These are phyloP conservation scores for Diplogasteroides magnus DNA, from an alignment of 1,140 invertebrate species.

Conservation along the genomic window DNA sequence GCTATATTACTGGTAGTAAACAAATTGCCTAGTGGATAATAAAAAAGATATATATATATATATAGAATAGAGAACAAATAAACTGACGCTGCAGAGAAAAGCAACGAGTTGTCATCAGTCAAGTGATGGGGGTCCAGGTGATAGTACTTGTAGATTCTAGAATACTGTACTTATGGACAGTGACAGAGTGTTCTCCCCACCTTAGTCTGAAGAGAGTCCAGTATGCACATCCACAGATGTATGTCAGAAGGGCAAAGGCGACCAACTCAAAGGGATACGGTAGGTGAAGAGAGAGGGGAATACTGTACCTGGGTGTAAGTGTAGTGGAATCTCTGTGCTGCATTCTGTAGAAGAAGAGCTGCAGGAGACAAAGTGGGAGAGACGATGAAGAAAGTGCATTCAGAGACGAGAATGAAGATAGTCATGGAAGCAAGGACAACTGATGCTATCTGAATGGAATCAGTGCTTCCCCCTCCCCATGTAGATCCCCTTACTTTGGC, in stretches of 20 bases:
- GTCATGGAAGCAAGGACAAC: conserved; percentile 74
- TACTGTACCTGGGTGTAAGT: conserved; percentile 80
- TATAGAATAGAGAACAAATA: too few species aligned
- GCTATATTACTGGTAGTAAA: too few species aligned
- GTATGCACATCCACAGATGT: conserved; percentile 93
- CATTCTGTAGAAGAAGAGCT: conserved; percentile 79
- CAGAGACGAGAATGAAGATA: conserved; percentile 89
- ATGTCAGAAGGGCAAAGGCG: conserved; percentile 81
- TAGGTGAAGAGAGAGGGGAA: conserved; percentile 20
- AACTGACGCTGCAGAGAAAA: conserved; percentile 83
- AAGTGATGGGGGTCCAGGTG: conserved; percentile 93
- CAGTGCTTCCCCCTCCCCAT: conserved; percentile 69
- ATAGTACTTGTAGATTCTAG: conserved; percentile 89
- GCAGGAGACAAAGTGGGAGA: conserved; percentile 85
- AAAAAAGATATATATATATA: too few species aligned
- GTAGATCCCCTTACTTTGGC: too few species aligned
- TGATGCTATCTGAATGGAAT: conserved; percentile 66
- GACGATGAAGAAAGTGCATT: conserved; percentile 92
- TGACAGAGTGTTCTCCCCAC: too few species aligned
- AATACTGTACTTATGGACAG: too few species aligned
- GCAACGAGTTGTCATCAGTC: conserved; percentile 95
- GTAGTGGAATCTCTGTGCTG: conserved; percentile 80
- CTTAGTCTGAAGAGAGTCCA: conserved; percentile 93
- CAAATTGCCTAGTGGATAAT: too few species aligned
- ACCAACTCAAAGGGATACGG: conserved; percentile 63